Percentiles rank a stretch among this genome's conserved stretches.
These are phyloP conservation scores for Cuculus canorus DNA, from an alignment of 2,797 vertebrate species.

Conservation along the genomic window DNA sequence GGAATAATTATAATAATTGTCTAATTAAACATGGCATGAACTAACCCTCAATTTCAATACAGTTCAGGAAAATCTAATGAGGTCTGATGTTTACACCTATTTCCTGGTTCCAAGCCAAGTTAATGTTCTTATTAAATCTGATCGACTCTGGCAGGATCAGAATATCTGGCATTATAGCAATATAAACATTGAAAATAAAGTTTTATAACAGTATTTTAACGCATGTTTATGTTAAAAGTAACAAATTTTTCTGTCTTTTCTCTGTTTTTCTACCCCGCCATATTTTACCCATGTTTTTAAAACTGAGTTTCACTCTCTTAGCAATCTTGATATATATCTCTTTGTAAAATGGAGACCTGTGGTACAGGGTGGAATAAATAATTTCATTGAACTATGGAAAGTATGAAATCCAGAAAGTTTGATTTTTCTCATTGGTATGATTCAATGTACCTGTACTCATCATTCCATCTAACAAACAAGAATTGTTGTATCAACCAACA, in stretches of 20 bases:
- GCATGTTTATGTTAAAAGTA: background rate
- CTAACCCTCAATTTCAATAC: constrained; percentile 7
- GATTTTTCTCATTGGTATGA: background rate
- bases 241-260: background rate
- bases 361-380: background rate
- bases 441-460: background rate
- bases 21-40: constrained; percentile 7
- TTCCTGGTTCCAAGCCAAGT: background rate
- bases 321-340: background rate
- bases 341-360: background rate
- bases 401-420: background rate
- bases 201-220: background rate
- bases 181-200: background rate
- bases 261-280: background rate
- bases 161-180: background rate
- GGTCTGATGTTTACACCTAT: constrained; percentile 35
- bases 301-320: background rate
- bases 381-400: background rate
- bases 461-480: background rate
- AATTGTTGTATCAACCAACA: background rate
- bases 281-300: background rate
- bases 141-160: constrained; percentile 14
- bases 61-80: constrained; percentile 28
- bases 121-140: background rate
- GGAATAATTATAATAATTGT: constrained; percentile 17